phyloP scores from a whole-genome alignment of 1,140 invertebrate species.

The Caenorhabditis tropicalis region DNA sequence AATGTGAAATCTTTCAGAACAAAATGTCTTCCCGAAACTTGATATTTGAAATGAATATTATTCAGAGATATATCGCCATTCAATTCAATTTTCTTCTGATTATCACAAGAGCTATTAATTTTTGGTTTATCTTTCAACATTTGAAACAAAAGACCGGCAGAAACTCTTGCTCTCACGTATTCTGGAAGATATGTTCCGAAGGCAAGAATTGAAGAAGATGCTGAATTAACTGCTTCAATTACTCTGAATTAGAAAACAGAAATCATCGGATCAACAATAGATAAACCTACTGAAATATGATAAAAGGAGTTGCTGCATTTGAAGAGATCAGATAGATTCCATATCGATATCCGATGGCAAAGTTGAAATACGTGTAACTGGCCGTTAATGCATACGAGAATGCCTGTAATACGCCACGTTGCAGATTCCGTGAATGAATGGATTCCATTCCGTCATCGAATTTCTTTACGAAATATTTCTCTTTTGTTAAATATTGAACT shows the following conservation, averaged over 20 bases:
- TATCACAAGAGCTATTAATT: background rate
- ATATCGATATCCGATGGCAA: constrained; percentile 10
- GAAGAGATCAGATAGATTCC: background rate
- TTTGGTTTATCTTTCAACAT: constrained; percentile 64
- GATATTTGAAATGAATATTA: constrained; percentile 72
- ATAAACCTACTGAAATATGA: background rate
- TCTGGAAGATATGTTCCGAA: constrained; percentile 71
- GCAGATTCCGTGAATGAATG: background rate
- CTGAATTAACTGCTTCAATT: constrained; percentile 9
- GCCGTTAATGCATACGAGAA: background rate
- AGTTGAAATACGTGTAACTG: constrained; percentile 18
- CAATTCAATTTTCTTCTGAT: constrained; percentile 55
- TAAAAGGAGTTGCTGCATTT: background rate
- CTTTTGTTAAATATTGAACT: constrained; percentile 17
- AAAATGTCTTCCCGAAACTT: constrained; percentile 69
- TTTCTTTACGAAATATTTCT: background rate
- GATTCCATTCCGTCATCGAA: background rate
- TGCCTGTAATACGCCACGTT: background rate
- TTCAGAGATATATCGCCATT: constrained; percentile 68
- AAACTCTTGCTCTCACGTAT: constrained; percentile 71
- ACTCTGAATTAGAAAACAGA: constrained; percentile 27
- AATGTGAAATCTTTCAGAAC: background rate
- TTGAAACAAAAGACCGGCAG: constrained; percentile 72
- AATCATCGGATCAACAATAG: background rate
- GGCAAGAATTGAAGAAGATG: constrained; percentile 26